A percentile compares a stretch with the other conserved stretches of the same genome.
phyloP scores from a whole-genome alignment of 1,140 invertebrate species.

The Venustaconcha ellipsiformis region DNA sequence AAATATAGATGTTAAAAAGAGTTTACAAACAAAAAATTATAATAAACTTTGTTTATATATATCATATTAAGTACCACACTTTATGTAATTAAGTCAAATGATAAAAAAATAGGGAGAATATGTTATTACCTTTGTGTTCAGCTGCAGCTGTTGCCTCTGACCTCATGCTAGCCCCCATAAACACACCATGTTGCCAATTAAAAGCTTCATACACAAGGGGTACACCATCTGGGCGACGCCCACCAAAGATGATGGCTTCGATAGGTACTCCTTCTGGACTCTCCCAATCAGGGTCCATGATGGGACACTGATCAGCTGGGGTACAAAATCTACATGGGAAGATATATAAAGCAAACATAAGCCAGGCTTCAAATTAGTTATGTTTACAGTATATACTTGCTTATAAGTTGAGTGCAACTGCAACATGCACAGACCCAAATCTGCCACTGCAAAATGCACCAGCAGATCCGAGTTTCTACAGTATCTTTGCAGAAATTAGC shows the following conservation, averaged over 20 bases:
- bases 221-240: slow-evolving; percentile 87
- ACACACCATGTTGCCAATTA: slow-evolving; percentile 96
- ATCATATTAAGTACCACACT: too few species aligned
- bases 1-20: background rate
- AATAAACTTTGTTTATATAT: too few species aligned
- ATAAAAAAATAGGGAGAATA: background rate
- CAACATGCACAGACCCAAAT: too few species aligned
- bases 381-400: too few species aligned
- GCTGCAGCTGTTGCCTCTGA: slow-evolving; percentile 98
- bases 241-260: slow-evolving; percentile 96
- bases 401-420: too few species aligned
- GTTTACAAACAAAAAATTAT: background rate
- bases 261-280: slow-evolving; percentile 84
- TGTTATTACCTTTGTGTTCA: slow-evolving; percentile 83
- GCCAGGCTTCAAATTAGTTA: too few species aligned
- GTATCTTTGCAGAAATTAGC: too few species aligned
- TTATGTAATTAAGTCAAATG: too few species aligned
- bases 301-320: slow-evolving; percentile 93
- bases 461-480: too few species aligned
- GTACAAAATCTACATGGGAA: slow-evolving; percentile 84
- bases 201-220: slow-evolving; percentile 94
- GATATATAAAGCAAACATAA: background rate
- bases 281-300: slow-evolving; percentile 87
- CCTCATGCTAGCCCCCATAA: slow-evolving; percentile 93
- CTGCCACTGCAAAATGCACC: too few species aligned